A percentile compares a stretch with the other conserved stretches of the same genome.
Conservation (phyloP, 1,140 invertebrate genomes). For the Pachyrhynchus sulphureomaculatus region DNA sequence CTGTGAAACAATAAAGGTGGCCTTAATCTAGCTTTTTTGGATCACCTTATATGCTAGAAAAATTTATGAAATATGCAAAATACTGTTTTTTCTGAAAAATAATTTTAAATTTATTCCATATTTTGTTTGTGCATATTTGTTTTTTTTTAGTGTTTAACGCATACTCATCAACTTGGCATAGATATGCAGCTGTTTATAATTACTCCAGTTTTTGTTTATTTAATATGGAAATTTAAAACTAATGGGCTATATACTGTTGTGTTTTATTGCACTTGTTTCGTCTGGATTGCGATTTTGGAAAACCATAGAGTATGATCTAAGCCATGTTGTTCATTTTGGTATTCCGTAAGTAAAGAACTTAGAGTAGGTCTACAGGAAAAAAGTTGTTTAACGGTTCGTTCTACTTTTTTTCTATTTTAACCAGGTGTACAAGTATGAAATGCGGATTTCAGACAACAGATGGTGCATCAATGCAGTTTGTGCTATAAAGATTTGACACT, state of each 20-base stretch:
- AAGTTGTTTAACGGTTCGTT: too few species aligned
- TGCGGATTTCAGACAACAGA: too few species aligned
- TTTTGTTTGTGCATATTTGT: conserved; percentile 12
- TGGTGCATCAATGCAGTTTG: too few species aligned
- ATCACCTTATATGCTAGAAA: too few species aligned
- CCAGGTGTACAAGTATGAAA: too few species aligned
- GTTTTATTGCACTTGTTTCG: conserved; percentile 55
- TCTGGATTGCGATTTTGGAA: conserved; percentile 62
- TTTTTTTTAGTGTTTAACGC: conserved; percentile 66
- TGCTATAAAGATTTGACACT: too few species aligned
- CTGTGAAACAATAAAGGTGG: too few species aligned
- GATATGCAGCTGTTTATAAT: conserved; percentile 80
- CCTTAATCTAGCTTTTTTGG: too few species aligned
- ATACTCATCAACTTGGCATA: conserved; percentile 77
- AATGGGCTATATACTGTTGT: conserved; percentile 54
- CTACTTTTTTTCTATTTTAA: too few species aligned
- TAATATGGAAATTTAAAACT: conserved; percentile 62
- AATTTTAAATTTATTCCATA: background rate
- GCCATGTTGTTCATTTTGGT: conserved; percentile 67
- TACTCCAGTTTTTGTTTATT: conserved; percentile 68
- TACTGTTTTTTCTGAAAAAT: too few species aligned
- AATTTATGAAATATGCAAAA: too few species aligned
- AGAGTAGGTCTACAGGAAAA: too few species aligned
- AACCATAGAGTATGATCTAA: conserved; percentile 59
- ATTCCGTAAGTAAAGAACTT: conserved; percentile 71